phyloP scores from a whole-genome alignment of 2,113 vertebrate genomes.

The Spea bombifrons region DNA sequence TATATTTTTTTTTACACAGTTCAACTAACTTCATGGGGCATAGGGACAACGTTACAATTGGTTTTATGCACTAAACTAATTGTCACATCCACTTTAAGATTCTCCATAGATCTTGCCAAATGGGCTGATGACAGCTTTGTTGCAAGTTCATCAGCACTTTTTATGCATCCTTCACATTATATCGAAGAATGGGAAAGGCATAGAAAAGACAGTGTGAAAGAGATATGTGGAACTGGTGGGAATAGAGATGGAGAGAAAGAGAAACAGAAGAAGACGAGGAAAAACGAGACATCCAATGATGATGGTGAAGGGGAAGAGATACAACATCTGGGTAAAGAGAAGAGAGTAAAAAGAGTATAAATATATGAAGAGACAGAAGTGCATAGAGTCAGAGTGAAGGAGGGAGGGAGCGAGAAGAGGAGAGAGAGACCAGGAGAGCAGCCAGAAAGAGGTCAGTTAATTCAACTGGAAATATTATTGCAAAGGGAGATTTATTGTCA shows the following conservation, averaged over 20 bases:
- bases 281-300: slow-evolving; percentile 34
- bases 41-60: too few species aligned
- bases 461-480: slow-evolving; percentile 64
- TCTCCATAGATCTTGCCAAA: too few species aligned
- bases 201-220: not conserved
- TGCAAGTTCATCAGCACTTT: too few species aligned
- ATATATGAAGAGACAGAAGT: not conserved
- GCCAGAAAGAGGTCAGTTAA: slow-evolving; percentile 60
- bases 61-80: too few species aligned
- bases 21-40: too few species aligned
- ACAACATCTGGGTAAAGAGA: not conserved
- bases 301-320: not conserved
- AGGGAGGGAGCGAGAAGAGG: slow-evolving; percentile 43
- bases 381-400: not conserved
- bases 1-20: too few species aligned
- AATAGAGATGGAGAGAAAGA: not conserved
- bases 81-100: too few species aligned
- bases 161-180: not conserved
- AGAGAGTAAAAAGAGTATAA: not conserved
- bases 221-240: not conserved
- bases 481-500: slow-evolving; percentile 64
- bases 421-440: slow-evolving; percentile 51
- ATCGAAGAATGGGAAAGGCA: too few species aligned
- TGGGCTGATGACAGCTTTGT: too few species aligned
- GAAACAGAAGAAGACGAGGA: slow-evolving; percentile 7